These are phyloP conservation scores for Lasioglossum lativentre DNA, from an alignment of 2,888 invertebrate species.

Conservation along the genomic window DNA sequence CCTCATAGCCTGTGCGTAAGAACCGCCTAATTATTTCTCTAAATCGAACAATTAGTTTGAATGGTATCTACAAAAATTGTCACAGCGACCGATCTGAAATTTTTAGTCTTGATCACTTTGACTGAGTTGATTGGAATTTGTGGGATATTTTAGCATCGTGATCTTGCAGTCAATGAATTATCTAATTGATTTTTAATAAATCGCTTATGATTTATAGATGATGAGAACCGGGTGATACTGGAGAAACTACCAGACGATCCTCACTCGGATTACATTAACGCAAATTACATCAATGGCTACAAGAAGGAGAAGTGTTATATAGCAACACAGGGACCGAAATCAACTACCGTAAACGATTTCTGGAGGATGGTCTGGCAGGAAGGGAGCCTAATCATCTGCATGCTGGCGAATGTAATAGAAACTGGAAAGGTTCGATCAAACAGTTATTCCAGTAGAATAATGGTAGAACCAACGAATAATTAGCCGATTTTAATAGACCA, in stretches of 20 bases:
- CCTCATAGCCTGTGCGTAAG: constrained; percentile 84
- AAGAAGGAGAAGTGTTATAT: constrained; percentile 77
- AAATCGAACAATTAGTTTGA: not conserved
- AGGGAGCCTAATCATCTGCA: constrained; percentile 84
- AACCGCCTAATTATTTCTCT: not conserved
- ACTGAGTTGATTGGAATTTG: not conserved
- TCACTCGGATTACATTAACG: constrained; percentile 86
- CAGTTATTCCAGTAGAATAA: not conserved
- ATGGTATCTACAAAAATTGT: not conserved
- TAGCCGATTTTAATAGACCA: constrained; percentile 79
- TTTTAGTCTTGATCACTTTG: not conserved
- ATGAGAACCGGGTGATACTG: constrained; percentile 85
- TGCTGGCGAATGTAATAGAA: constrained; percentile 85
- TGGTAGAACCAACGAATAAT: not conserved
- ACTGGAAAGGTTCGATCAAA: constrained; percentile 81
- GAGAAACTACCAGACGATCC: constrained; percentile 81
- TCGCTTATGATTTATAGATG: constrained; percentile 79
- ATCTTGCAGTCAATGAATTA: not conserved
- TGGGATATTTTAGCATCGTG: not conserved
- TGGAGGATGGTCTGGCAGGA: constrained; percentile 86
- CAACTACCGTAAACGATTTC: constrained; percentile 83
- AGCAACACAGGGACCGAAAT: constrained; percentile 83
- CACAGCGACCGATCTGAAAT: not conserved
- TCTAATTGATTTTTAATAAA: not conserved
- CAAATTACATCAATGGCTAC: constrained; percentile 84